Evolutionary conservation across 2,113 vertebrate species (phyloP).

Genomic region (Brienomyrus longianalis): DNA sequence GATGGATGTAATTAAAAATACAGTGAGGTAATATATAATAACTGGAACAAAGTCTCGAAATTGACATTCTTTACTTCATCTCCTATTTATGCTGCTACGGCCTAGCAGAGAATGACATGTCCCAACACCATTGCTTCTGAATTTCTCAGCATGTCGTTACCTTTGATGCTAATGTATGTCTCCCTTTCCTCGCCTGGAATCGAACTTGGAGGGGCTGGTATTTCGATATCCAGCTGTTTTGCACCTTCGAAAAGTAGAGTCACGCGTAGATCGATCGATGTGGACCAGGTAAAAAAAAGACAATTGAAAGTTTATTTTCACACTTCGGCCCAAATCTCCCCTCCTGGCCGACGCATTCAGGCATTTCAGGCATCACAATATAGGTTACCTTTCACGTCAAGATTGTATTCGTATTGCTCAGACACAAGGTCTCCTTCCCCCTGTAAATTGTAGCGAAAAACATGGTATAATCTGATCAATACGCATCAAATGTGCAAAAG

Average conservation of each 20-base stretch:
- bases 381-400: conserved; percentile 31
- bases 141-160: conserved; percentile 11
- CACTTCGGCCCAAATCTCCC: background rate
- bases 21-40: background rate
- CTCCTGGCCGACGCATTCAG: no score
- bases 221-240: conserved; percentile 22
- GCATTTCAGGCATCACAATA: background rate
- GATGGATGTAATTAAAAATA: background rate
- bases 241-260: conserved; percentile 6
- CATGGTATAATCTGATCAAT: background rate
- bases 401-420: conserved; percentile 26
- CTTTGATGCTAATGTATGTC: conserved; percentile 36
- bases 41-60: background rate
- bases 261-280: background rate
- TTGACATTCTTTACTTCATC: background rate
- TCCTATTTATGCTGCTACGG: background rate
- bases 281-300: background rate
- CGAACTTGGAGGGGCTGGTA: conserved; percentile 24
- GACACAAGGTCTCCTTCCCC: conserved; percentile 37
- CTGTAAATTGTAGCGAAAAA: conserved; percentile 20
- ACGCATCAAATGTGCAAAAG: background rate
- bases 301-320: background rate
- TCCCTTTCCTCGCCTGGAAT: conserved; percentile 28
- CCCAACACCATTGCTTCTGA: background rate
- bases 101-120: background rate